Percentiles rank a stretch among this genome's conserved stretches.
phyloP scores from a whole-genome alignment of 2,888 invertebrate genomes.

The Emmelina monodactyla region DNA sequence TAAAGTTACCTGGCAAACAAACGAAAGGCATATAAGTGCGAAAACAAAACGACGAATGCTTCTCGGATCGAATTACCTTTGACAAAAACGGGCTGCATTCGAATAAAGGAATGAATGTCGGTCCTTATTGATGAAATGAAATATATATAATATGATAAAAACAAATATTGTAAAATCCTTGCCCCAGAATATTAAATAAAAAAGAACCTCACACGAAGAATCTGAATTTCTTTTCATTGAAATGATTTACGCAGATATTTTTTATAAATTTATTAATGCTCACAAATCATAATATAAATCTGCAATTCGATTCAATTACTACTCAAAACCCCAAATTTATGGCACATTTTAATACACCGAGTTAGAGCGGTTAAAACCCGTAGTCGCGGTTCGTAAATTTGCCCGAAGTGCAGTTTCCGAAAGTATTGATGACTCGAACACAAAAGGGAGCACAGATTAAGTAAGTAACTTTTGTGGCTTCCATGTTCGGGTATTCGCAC shows the following conservation, averaged over 20 bases:
- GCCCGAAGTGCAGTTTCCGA: conserved; percentile 35
- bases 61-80: conserved; percentile 57
- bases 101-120: conserved; percentile 34
- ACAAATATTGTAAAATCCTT: too few species aligned
- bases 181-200: too few species aligned
- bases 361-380: background rate
- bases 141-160: too few species aligned
- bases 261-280: background rate
- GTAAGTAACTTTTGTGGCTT: conserved; percentile 46
- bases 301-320: background rate
- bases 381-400: conserved; percentile 18
- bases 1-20: conserved; percentile 51
- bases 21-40: conserved; percentile 60
- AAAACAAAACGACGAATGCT: conserved; percentile 53
- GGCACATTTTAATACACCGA: background rate
- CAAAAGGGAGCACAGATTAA: conserved; percentile 47
- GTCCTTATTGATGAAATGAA: too few species aligned
- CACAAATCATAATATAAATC: background rate
- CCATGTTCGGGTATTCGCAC: conserved; percentile 35
- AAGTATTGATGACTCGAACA: conserved; percentile 48
- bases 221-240: too few species aligned
- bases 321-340: background rate
- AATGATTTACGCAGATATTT: too few species aligned
- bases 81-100: conserved; percentile 49
- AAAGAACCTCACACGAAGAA: too few species aligned